phyloP scores from a whole-genome alignment of 2,888 invertebrate species.

The Torymus tubicola region DNA sequence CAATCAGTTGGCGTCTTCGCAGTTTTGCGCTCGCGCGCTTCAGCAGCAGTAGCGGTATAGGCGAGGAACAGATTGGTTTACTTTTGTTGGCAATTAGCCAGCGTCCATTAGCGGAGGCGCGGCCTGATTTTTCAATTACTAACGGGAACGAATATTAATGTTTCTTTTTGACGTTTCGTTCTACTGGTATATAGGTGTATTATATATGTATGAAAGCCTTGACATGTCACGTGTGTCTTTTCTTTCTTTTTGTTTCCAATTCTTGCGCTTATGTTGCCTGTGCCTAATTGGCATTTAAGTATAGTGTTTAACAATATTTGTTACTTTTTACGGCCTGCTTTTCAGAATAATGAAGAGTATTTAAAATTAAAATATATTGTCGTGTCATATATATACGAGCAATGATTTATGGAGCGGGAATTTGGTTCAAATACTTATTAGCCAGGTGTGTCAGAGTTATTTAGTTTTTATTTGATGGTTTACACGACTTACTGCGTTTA shows the following conservation, averaged over 20 bases:
- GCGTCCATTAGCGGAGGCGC: slow-evolving; percentile 69
- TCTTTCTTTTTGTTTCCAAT: not conserved
- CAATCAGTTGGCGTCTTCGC: slow-evolving; percentile 63
- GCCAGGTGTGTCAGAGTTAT: too few relatives aligned
- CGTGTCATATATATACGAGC: too few relatives aligned
- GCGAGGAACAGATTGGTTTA: slow-evolving; percentile 68
- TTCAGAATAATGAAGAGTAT: not conserved
- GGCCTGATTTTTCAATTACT: slow-evolving; percentile 71
- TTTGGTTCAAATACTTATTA: too few relatives aligned
- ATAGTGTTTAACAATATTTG: not conserved
- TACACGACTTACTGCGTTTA: too few relatives aligned
- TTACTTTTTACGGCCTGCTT: not conserved
- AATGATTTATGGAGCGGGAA: too few relatives aligned
- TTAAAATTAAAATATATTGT: too few relatives aligned
- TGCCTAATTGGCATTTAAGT: slow-evolving; percentile 28
- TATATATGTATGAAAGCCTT: too few relatives aligned
- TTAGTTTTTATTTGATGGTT: too few relatives aligned
- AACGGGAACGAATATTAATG: slow-evolving; percentile 65
- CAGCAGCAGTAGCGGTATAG: slow-evolving; percentile 46
- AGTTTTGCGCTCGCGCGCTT: slow-evolving; percentile 53
- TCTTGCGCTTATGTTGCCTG: not conserved
- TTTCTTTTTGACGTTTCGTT: slow-evolving; percentile 40
- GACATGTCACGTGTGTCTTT: not conserved
- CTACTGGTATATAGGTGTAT: not conserved
- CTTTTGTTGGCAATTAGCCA: slow-evolving; percentile 71